Evolutionary conservation across 2,797 vertebrate species (phyloP), one percentile per base, ranked within the genome.

Genomic region (Enteromius radiatus): DNA sequence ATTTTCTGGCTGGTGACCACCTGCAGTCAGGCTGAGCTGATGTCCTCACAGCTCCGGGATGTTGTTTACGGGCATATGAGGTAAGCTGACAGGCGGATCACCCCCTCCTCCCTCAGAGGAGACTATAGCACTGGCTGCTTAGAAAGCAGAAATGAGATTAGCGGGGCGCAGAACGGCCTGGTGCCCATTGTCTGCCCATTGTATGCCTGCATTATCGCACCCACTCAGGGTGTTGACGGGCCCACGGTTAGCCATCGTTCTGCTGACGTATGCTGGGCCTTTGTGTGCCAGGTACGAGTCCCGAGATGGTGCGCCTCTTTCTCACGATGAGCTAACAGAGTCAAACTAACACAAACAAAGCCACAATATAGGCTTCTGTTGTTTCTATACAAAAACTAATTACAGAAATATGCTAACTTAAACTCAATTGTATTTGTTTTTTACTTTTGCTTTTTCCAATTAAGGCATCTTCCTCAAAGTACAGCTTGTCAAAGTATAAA

Each of bases 141-240:
- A 85, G 84, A 84, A 82, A 81, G 83, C 87, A 86, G 79, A 80
- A 84, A 83, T 38, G 83, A 84, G 88, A 89, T 88, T 87, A 88
- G 82, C 23, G 28, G 80, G 64, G 87, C 63, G 67, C 28, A 77
- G 82, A 63, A 81, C 80, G 56, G 84, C 84, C 86, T 86, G 87
- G 80, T 85, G 86, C 87, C 64, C 86, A 87, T 84, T 87, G 84
- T 87, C 84, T 64, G 67, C 49, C 80, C 76, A 85, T 85, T 88
- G 87, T 86, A 59, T 71, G 21, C 1, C 14, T 38, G 67, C 49
- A 87, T 89, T 86, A 88, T 86, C 78, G 23, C 61, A 43, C 36
- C 61, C 74, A 84, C 79, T 63, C 86, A 78, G 84, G 59, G 52
- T 78, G 73, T 76, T 68, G 78, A 68, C 28, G 47, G 71, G 54